A percentile compares a stretch with the other conserved stretches of the same genome.
Evolutionary conservation across 2,888 invertebrate genomes (phyloP).

Genomic region (Drosophila pseudotalamancana): DNA sequence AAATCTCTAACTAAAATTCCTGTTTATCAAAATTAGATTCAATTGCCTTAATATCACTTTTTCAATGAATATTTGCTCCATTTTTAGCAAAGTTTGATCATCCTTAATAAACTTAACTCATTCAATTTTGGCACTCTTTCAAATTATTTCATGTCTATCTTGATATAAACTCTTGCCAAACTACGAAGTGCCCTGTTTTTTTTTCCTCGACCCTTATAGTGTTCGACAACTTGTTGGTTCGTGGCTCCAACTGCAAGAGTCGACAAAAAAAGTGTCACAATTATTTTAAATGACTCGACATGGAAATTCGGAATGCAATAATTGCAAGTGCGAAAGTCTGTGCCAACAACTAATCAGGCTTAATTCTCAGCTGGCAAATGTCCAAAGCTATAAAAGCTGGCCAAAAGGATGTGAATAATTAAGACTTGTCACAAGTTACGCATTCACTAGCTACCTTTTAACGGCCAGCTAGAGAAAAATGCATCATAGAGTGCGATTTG

Average conservation of each 20-base stretch:
- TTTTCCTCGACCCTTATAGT: background rate
- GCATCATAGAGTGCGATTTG: constrained; percentile 3
- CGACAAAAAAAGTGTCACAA: constrained; percentile 47
- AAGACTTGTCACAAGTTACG: constrained; percentile 17
- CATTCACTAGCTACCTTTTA: constrained; percentile 10
- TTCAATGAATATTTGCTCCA: constrained; percentile 1
- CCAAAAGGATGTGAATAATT: constrained; percentile 48
- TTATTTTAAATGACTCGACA: constrained; percentile 75
- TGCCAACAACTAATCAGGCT: constrained; percentile 46
- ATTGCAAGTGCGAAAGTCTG: constrained; percentile 55
- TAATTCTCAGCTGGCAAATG: constrained; percentile 21
- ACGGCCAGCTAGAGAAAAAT: constrained; percentile 13
- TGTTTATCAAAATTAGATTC: background rate
- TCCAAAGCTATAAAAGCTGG: no score
- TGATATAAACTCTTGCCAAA: constrained; percentile 39
- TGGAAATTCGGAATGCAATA: constrained; percentile 73
- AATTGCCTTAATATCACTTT: background rate
- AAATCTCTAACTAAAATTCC: background rate
- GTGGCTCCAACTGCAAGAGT: constrained; percentile 30
- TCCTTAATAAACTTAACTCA: no score
- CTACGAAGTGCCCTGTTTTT: constrained; percentile 10
- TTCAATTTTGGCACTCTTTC: constrained; percentile 4
- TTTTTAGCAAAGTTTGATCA: no score
- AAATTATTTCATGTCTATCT: constrained; percentile 6
- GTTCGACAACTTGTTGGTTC: constrained; percentile 56